These are phyloP conservation scores for Coronaproctus castanopsis DNA, from an alignment of 2,888 invertebrate genomes.

Conservation along the genomic window DNA sequence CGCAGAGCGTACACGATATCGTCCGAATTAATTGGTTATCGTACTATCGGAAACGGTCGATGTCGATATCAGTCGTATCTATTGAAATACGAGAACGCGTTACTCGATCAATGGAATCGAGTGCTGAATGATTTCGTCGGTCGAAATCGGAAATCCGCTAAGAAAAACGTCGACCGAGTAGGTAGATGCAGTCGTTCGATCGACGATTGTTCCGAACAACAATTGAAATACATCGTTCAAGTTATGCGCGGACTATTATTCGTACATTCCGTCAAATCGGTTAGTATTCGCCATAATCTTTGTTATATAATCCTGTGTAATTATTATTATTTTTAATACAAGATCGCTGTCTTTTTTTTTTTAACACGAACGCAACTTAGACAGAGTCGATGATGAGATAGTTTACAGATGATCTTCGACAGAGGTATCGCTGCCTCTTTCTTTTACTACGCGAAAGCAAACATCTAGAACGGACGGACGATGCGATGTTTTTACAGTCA, in stretches of 20 bases:
- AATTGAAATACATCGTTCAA: not conserved
- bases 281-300: too few relatives aligned
- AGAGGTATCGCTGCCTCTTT: too few relatives aligned
- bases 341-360: too few relatives aligned
- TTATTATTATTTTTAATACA: too few relatives aligned
- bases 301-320: too few relatives aligned
- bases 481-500: too few relatives aligned
- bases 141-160: not conserved
- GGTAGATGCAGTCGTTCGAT: not conserved
- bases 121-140: not conserved
- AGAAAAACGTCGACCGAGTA: not conserved
- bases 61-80: not conserved
- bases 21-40: conserved; percentile 3
- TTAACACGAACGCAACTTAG: too few relatives aligned
- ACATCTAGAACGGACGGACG: too few relatives aligned
- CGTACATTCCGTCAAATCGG: not conserved
- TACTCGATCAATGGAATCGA: not conserved
- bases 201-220: not conserved
- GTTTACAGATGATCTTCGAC: too few relatives aligned
- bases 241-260: not conserved
- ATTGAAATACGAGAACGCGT: not conserved
- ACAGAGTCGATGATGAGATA: too few relatives aligned
- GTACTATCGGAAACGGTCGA: not conserved
- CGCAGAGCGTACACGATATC: not conserved
- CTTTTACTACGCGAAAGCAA: too few relatives aligned